Base-by-base conservation (phyloP, 1,140 invertebrate species). In the Trichogramma pretiosum region DNA sequence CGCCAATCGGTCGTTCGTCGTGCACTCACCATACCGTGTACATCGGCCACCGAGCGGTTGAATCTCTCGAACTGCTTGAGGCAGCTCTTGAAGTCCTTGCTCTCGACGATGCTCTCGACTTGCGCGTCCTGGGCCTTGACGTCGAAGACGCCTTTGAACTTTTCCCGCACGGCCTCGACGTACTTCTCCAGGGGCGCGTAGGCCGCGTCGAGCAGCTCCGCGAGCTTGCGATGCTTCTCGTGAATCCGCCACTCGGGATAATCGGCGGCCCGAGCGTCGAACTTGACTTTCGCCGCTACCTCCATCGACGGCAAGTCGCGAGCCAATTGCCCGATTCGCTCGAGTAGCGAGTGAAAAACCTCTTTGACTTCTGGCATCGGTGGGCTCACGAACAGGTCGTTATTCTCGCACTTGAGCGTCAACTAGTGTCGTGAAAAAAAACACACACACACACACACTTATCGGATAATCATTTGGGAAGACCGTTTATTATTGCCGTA, bases 261-360 rank as follows among this genome's bases (percentile, higher is more conserved):
- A 8, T 54, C 19, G 5, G 54, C 26, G 3, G 39, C 19, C 18
- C 62, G 49, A 7, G 38, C 41, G 21, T 58, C 38, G 26, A 56
- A 36, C 5, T 36, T 24, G 9, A 56, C 38, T 43, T 65, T 62
- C 14, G 69, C 54, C 52, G 66, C 68, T 3, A 64, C 65, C 35
- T 76, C 72, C 28, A 78, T 49, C 1, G 72, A 50, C 24, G 69
- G 64, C 34, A 77, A 57, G 17, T 70, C 56, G 13, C 64, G 62
- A 1, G 59, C 70, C 7, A 72, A 57, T 19, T 60, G 56, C 0
- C 64, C 63, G 21, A 77, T 72, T 30, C 68, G 57, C 0, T 70
- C 58, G 0, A 70, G 46, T 11, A 75, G 60, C 5, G 50, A 48
- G 2, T 65, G 66, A 48, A 71, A 74, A 1, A 47, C 55, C 0